Conservation (phyloP, 2,888 invertebrate genomes). For the Orchestes rusci region DNA sequence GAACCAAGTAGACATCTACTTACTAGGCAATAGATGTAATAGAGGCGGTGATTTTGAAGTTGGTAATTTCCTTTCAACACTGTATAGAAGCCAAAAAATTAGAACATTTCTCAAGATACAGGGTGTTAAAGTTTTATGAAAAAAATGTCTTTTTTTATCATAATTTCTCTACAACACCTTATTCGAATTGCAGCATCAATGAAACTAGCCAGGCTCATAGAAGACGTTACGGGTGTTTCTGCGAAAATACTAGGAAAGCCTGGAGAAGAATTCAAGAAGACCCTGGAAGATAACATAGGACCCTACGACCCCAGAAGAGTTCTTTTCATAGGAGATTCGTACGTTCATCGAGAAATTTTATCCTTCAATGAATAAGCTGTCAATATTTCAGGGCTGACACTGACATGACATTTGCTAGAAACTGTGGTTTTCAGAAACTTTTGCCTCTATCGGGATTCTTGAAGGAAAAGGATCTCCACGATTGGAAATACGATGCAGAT, state of each 20-base stretch:
- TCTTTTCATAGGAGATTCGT: constrained; percentile 81
- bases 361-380: background rate
- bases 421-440: constrained; percentile 64
- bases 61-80: too few species aligned
- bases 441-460: constrained; percentile 61
- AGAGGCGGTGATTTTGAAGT: too few species aligned
- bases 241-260: constrained; percentile 50
- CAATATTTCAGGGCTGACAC: constrained; percentile 35
- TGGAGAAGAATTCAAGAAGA: constrained; percentile 43
- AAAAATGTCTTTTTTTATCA: too few species aligned
- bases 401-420: constrained; percentile 67
- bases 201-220: constrained; percentile 8
- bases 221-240: constrained; percentile 20
- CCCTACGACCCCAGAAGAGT: constrained; percentile 57
- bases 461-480: constrained; percentile 24
- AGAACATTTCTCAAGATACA: too few species aligned
- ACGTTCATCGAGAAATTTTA: constrained; percentile 33
- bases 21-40: too few species aligned
- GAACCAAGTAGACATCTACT: too few species aligned
- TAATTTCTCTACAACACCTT: too few species aligned
- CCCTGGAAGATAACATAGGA: constrained; percentile 50
- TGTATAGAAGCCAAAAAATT: too few species aligned
- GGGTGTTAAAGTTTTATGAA: too few species aligned
- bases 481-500: constrained; percentile 43
- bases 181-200: constrained; percentile 10